phyloP scores from a whole-genome alignment of 2,113 vertebrate genomes.

The Puffinus mauretanicus region DNA sequence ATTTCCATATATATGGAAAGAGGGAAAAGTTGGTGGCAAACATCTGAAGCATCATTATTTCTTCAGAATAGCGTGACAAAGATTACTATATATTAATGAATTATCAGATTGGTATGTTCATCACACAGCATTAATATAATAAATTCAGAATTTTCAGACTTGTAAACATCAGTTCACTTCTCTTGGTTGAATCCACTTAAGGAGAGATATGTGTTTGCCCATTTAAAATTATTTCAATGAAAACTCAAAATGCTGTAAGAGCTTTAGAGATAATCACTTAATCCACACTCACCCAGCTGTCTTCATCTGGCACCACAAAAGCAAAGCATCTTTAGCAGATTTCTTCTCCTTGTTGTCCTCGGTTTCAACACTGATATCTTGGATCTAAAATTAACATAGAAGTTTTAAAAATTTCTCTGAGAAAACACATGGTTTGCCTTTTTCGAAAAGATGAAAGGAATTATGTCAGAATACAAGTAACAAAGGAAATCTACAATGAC shows the following conservation, averaged over 20 bases:
- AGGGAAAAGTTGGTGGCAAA: not conserved
- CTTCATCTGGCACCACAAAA: slow-evolving; percentile 99
- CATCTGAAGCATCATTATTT: not conserved
- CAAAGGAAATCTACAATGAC: not conserved
- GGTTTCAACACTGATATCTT: slow-evolving; percentile 96
- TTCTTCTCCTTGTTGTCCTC: slow-evolving; percentile 98
- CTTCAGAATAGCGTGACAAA: not conserved
- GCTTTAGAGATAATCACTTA: not conserved
- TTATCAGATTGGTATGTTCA: not conserved
- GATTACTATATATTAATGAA: not conserved
- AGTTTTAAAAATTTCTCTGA: not conserved
- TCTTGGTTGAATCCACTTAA: not conserved
- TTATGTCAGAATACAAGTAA: not conserved
- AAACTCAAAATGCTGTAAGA: not conserved
- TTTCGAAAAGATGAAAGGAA: not conserved
- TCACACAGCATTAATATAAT: not conserved
- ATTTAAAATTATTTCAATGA: not conserved
- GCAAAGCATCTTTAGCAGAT: slow-evolving; percentile 93
- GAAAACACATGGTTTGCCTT: not conserved
- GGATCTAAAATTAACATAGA: slow-evolving; percentile 80
- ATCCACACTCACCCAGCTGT: slow-evolving; percentile 88
- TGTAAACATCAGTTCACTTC: not conserved
- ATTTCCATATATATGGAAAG: not conserved
- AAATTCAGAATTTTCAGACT: not conserved
- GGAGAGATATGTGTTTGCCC: not conserved